A percentile compares a stretch with the other conserved stretches of the same genome.
Conservation (phyloP, 2,113 vertebrate genomes). For the Mesembrinibis cayennensis region DNA sequence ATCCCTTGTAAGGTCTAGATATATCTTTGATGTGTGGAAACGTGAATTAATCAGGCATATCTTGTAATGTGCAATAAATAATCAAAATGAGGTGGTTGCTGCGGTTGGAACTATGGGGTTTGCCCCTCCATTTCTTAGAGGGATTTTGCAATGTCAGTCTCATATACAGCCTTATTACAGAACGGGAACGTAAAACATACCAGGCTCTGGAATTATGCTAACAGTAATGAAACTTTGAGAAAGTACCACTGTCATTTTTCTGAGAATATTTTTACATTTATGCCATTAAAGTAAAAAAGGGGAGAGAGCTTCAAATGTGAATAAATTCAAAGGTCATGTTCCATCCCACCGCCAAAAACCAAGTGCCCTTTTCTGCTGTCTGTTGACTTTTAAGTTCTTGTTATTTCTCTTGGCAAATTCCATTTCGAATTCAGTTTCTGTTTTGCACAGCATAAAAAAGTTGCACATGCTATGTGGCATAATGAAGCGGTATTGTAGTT, state of each 20-base stretch:
- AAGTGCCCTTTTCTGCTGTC: conserved; percentile 30
- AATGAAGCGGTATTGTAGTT: conserved; percentile 21
- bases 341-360: not conserved
- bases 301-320: not conserved
- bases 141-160: not conserved
- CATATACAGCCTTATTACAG: not conserved
- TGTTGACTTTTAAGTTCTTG: conserved; percentile 46
- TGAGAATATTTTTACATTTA: not conserved
- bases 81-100: not conserved
- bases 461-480: not conserved
- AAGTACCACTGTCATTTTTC: not conserved
- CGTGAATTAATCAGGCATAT: not conserved
- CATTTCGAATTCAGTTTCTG: not conserved
- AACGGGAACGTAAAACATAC: not conserved
- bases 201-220: not conserved
- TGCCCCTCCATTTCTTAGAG: not conserved
- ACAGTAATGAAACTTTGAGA: not conserved
- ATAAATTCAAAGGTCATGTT: conserved; percentile 38
- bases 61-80: not conserved
- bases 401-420: conserved; percentile 46
- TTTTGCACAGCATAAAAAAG: conserved; percentile 7
- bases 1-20: not conserved
- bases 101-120: not conserved
- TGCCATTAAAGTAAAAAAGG: not conserved
- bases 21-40: not conserved